Percentiles rank a stretch among this genome's conserved stretches.
Evolutionary conservation across 1,140 invertebrate species (phyloP).

Genomic region (Leptinotarsa defecta): DNA sequence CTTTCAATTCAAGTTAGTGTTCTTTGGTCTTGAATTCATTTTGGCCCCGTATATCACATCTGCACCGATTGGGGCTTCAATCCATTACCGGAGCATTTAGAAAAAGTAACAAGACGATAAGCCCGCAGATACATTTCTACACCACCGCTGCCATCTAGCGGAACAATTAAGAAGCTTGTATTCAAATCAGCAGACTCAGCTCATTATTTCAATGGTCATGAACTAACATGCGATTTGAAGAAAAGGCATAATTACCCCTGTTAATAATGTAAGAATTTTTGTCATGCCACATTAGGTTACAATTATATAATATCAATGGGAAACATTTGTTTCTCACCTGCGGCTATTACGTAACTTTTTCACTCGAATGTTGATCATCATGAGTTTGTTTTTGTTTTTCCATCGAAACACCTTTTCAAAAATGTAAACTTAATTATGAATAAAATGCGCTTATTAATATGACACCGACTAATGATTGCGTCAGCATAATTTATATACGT

Average conservation of each 20-base stretch:
- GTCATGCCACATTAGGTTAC: background rate
- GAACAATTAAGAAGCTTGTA: background rate
- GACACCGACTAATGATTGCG: too few species aligned
- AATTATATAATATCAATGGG: background rate
- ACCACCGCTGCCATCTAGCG: background rate
- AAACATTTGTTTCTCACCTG: conserved; percentile 8
- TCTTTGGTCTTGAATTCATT: too few species aligned
- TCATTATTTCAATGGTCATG: background rate
- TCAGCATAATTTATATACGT: too few species aligned
- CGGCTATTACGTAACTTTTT: background rate
- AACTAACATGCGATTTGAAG: background rate
- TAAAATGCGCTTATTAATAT: too few species aligned
- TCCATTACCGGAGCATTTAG: background rate
- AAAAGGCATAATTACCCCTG: background rate
- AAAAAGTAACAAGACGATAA: background rate
- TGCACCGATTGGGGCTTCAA: background rate
- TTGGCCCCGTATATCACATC: too few species aligned
- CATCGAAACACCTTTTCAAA: background rate
- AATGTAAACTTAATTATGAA: background rate
- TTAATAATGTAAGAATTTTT: conserved; percentile 7
- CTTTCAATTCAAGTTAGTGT: too few species aligned
- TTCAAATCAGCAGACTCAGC: background rate
- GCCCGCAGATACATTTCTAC: background rate
- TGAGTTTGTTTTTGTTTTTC: background rate
- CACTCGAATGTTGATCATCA: background rate